These are phyloP conservation scores for Macrotrachela quadricornifera DNA, from an alignment of 1,140 invertebrate species.

Conservation along the genomic window DNA sequence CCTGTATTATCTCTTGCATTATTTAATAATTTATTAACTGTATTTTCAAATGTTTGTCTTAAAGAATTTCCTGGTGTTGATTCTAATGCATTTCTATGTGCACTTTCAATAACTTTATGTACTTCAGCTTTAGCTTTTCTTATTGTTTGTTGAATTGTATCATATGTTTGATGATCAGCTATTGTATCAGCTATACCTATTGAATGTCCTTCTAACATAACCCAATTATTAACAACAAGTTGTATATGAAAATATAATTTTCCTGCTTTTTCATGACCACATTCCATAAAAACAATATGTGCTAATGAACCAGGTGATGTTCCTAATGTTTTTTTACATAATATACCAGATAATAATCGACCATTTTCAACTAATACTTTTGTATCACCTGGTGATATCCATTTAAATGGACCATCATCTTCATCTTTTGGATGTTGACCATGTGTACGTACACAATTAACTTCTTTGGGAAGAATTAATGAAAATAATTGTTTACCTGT, in stretches of 20 bases:
- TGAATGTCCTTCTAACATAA: constrained; percentile 81
- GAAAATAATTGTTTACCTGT: constrained; percentile 93
- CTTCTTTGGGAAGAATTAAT: constrained; percentile 89
- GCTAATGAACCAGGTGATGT: constrained; percentile 82
- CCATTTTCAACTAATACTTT: constrained; percentile 96
- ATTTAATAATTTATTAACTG: constrained; percentile 93
- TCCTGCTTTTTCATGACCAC: constrained; percentile 89
- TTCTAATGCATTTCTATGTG: constrained; percentile 96
- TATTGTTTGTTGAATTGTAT: constrained; percentile 92
- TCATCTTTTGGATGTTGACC: constrained; percentile 97
- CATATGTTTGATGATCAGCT: constrained; percentile 92
- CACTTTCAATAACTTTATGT: constrained; percentile 97
- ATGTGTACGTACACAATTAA: constrained; percentile 91
- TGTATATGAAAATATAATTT: constrained; percentile 97
- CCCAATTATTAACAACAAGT: constrained; percentile 94
- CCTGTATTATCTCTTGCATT: constrained; percentile 99
- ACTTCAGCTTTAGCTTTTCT: constrained; percentile 94
- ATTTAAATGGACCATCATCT: constrained; percentile 91
- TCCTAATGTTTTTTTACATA: constrained; percentile 94
- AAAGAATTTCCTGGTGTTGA: constrained; percentile 94
- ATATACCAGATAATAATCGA: constrained; percentile 66
- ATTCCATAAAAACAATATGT: constrained; percentile 88
- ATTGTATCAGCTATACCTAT: constrained; percentile 99
- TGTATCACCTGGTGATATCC: constrained; percentile 97
- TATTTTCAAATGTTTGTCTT: constrained; percentile 61